These are phyloP conservation scores for Eremophila alpestris DNA, from an alignment of 2,797 vertebrate species.

Conservation along the genomic window DNA sequence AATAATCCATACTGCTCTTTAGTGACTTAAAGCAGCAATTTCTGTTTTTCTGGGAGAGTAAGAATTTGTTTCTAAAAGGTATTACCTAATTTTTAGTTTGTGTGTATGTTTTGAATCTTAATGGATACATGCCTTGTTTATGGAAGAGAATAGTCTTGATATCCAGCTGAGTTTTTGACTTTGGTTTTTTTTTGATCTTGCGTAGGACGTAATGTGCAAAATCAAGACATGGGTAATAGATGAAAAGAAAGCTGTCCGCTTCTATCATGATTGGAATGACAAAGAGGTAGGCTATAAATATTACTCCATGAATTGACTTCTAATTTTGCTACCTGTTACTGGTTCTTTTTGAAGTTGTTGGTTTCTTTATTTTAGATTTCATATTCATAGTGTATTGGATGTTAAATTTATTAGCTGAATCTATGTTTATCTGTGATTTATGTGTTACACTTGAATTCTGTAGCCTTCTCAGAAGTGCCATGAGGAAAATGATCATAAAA, in stretches of 20 bases:
- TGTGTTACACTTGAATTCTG: neutral
- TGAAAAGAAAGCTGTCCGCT: constrained; percentile 93
- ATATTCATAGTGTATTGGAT: neutral
- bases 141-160: constrained; percentile 86
- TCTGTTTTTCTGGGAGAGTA: constrained; percentile 11
- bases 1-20: neutral
- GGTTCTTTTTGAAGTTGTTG: neutral
- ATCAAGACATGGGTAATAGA: constrained; percentile 95
- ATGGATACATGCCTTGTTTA: constrained; percentile 80
- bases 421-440: constrained; percentile 1
- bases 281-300: constrained; percentile 89
- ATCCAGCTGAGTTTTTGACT: constrained; percentile 86
- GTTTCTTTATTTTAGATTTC: neutral
- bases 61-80: neutral
- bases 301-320: constrained; percentile 51
- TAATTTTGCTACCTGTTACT: constrained; percentile 62
- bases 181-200: constrained; percentile 79
- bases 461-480: neutral
- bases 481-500: constrained; percentile 13
- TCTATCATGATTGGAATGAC: constrained; percentile 93
- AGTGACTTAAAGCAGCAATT: constrained; percentile 31
- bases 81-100: constrained; percentile 50
- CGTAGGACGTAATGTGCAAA: constrained; percentile 96
- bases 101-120: constrained; percentile 79
- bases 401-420: neutral